Evolutionary conservation across 2,113 vertebrate species (phyloP).

Genomic region (Baryphthengus martii): DNA sequence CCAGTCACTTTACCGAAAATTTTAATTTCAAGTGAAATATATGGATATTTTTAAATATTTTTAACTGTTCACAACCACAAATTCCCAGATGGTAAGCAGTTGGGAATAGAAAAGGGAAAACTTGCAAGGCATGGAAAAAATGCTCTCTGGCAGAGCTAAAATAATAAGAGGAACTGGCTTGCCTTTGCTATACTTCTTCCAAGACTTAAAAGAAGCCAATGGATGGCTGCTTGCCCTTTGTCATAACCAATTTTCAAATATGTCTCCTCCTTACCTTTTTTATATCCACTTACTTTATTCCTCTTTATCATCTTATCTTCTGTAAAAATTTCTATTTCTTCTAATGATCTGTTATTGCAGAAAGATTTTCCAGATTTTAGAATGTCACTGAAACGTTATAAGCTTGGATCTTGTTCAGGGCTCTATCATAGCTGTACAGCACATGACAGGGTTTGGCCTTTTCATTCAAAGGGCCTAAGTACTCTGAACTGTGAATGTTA

Average conservation of each 20-base stretch:
- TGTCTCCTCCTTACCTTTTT: not conserved
- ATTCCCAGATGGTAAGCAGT: slow-evolving; percentile 20
- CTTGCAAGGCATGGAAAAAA: slow-evolving; percentile 24
- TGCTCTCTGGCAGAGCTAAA: not conserved
- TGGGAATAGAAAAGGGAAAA: not conserved
- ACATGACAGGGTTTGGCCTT: not conserved
- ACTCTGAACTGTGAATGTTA: not conserved
- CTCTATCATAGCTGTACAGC: not conserved
- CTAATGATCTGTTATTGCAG: not conserved
- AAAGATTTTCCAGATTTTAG: not conserved
- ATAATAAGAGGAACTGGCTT: slow-evolving; percentile 43
- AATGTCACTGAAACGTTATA: not conserved
- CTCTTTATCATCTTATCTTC: not conserved
- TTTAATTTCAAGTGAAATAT: slow-evolving; percentile 22
- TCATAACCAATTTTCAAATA: slow-evolving; percentile 7
- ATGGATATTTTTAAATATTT: slow-evolving; percentile 28
- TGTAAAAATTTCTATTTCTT: not conserved
- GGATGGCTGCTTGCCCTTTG: slow-evolving; percentile 26
- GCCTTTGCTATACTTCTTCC: not conserved
- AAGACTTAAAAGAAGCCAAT: not conserved
- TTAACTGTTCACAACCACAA: slow-evolving; percentile 36
- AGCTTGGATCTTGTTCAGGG: not conserved
- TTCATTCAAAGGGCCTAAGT: not conserved
- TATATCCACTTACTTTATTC: not conserved
- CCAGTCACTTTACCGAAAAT: slow-evolving; percentile 21